Conservation (phyloP, 1,140 invertebrate species). For the Bombus fervidus region DNA sequence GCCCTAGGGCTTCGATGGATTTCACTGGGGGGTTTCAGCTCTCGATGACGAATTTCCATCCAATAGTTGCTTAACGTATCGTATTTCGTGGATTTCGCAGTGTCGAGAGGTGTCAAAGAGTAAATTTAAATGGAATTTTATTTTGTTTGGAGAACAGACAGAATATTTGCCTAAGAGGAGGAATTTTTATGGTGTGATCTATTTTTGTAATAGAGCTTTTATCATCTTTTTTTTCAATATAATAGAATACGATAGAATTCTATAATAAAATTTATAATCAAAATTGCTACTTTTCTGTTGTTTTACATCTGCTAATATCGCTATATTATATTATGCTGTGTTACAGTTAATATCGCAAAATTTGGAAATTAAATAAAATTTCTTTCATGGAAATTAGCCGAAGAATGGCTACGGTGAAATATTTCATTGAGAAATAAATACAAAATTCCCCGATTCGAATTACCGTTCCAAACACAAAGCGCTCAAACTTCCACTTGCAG, state of each 20-base stretch:
- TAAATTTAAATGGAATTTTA: not conserved
- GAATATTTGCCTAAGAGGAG: not conserved
- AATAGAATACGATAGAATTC: no score
- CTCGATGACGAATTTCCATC: not conserved
- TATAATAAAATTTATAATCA: no score
- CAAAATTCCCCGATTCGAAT: not conserved
- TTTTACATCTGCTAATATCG: no score
- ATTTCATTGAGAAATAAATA: not conserved
- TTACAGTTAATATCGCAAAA: no score
- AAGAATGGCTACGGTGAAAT: no score
- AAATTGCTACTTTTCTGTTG: no score
- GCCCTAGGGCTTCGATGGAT: not conserved
- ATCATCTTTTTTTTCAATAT: not conserved
- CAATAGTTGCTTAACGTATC: not conserved
- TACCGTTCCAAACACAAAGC: not conserved
- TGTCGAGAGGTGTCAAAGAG: not conserved
- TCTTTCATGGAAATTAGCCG: no score
- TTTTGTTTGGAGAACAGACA: not conserved
- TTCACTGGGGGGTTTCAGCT: not conserved
- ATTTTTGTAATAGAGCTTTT: not conserved
- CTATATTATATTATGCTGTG: no score
- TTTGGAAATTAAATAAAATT: no score
- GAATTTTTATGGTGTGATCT: not conserved
- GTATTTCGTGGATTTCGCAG: not conserved
- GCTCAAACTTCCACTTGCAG: no score